These are phyloP conservation scores for Spheniscus humboldti DNA, from an alignment of 2,797 vertebrate genomes.

Conservation along the genomic window DNA sequence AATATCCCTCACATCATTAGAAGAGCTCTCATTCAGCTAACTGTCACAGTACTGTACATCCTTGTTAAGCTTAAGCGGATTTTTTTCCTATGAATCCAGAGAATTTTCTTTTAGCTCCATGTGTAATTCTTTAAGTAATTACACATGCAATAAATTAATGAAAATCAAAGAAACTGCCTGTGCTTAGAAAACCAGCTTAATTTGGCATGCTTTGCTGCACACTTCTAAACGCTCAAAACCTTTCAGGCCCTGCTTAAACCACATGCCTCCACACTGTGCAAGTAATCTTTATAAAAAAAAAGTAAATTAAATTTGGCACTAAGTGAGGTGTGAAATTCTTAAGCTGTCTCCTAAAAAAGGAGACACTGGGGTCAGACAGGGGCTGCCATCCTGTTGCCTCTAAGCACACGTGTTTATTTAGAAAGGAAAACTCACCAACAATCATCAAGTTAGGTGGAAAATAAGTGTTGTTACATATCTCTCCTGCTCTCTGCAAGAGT, in stretches of 20 bases:
- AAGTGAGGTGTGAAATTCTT: slow-evolving; percentile 54
- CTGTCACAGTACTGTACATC: neutral
- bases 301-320: slow-evolving; percentile 37
- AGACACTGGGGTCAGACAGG: neutral
- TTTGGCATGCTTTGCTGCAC: slow-evolving; percentile 46
- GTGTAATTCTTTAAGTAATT: slow-evolving; percentile 54
- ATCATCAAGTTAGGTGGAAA: neutral
- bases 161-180: slow-evolving; percentile 50
- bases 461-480: neutral
- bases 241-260: slow-evolving; percentile 26
- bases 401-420: neutral
- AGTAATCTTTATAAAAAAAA: slow-evolving; percentile 35
- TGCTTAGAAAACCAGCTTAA: slow-evolving; percentile 54
- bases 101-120: slow-evolving; percentile 10
- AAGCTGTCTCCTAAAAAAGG: neutral
- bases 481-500: neutral
- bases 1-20: neutral
- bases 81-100: neutral
- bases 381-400: neutral
- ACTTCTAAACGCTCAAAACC: slow-evolving; percentile 5
- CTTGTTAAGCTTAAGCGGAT: neutral
- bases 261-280: slow-evolving; percentile 35
- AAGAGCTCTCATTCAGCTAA: neutral
- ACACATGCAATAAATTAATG: slow-evolving; percentile 58
- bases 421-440: neutral